Conservation (phyloP, 2,888 invertebrate genomes). For the Oligia fasciuncula region DNA sequence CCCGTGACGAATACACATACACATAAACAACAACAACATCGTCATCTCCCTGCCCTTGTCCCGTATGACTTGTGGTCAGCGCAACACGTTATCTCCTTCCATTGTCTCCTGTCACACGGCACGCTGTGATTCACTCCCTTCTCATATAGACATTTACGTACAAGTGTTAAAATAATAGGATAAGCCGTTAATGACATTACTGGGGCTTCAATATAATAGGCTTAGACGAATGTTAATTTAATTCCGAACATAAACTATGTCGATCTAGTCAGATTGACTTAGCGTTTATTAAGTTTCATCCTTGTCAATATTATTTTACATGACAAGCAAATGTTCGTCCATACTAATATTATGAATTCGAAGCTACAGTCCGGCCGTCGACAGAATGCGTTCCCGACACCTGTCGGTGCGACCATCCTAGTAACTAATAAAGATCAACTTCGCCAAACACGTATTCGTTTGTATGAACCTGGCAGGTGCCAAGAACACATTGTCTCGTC, state of each 20-base stretch:
- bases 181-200: constrained; percentile 25
- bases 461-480: background rate
- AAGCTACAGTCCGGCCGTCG: no score
- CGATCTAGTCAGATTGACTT: background rate
- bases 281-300: background rate
- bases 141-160: background rate
- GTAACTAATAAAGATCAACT: no score
- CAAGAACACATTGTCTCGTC: background rate
- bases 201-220: constrained; percentile 30
- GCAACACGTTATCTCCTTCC: background rate
- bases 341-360: no score
- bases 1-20: background rate
- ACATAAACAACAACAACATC: background rate
- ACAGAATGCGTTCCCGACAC: no score
- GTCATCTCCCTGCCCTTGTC: background rate
- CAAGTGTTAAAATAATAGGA: constrained; percentile 15
- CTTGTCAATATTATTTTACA: background rate
- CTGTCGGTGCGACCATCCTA: no score
- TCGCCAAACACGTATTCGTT: no score
- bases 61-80: background rate
- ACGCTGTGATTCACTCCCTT: background rate
- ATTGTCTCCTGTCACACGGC: background rate
- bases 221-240: constrained; percentile 1
- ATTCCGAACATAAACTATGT: background rate
- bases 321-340: no score